Percentiles rank a stretch among this genome's conserved stretches.
phyloP scores from a whole-genome alignment of 2,113 vertebrate species.

The Apus apus region DNA sequence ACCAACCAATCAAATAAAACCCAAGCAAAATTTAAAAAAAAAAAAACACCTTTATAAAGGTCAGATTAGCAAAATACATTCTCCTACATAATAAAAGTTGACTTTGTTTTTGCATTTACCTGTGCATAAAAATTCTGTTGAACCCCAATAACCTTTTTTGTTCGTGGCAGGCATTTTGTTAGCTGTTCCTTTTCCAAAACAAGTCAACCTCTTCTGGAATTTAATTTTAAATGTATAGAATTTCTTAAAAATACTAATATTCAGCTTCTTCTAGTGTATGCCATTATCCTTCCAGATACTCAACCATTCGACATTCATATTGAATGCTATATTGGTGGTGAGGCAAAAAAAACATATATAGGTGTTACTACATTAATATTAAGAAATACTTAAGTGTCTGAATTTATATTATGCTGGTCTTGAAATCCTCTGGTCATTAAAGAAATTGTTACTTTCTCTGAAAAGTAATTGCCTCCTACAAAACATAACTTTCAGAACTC shows the following conservation, averaged over 20 bases:
- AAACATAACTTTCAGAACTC: neutral
- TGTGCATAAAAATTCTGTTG: neutral
- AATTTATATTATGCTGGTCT: neutral
- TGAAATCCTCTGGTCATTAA: neutral
- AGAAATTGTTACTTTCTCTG: neutral
- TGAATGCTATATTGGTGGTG: neutral
- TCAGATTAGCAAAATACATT: neutral
- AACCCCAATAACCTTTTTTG: neutral
- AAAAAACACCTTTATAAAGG: neutral
- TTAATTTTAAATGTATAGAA: neutral
- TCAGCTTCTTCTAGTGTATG: neutral
- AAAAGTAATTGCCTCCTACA: neutral
- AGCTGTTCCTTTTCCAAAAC: neutral
- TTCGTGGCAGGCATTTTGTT: accelerated
- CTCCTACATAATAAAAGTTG: neutral
- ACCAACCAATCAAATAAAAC: neutral
- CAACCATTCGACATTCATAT: neutral
- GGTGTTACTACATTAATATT: neutral
- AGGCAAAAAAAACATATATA: neutral
- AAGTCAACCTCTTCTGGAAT: neutral
- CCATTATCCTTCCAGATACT: neutral
- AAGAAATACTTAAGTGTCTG: neutral
- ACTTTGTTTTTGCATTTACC: neutral
- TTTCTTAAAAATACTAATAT: neutral
- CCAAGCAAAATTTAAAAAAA: no score